Percentiles rank a stretch among this genome's conserved stretches.
These are phyloP conservation scores for Cantharis lateralis DNA, from an alignment of 2,888 invertebrate genomes.

Conservation along the genomic window DNA sequence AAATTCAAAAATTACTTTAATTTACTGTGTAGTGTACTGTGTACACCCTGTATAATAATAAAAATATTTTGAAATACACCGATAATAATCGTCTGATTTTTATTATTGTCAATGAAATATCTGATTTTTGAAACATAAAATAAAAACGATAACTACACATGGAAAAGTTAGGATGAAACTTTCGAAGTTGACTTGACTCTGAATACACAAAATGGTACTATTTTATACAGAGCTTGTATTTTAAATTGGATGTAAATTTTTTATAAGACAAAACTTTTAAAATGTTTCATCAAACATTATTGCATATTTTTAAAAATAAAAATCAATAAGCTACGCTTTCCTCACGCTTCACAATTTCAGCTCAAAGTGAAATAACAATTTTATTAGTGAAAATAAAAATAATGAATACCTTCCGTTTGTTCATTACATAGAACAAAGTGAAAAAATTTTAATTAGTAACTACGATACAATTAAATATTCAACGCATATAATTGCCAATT, in stretches of 20 bases:
- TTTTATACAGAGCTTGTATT: background rate
- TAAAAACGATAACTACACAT: background rate
- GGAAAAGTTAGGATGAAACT: background rate
- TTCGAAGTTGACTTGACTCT: background rate
- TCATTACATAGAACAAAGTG: background rate
- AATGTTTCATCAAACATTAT: background rate
- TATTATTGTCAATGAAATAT: background rate
- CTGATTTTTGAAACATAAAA: background rate
- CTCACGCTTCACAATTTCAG: background rate
- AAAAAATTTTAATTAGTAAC: background rate
- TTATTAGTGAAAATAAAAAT: background rate
- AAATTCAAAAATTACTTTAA: too few species aligned
- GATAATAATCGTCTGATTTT: background rate
- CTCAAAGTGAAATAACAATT: background rate
- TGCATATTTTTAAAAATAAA: background rate
- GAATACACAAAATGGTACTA: background rate
- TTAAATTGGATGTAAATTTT: background rate
- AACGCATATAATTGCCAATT: background rate
- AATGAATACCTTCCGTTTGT: background rate
- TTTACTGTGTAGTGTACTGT: too few species aligned
- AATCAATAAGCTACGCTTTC: background rate
- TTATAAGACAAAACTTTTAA: background rate
- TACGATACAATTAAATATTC: background rate
- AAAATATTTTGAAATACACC: background rate
- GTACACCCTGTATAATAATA: too few species aligned